Evolutionary conservation across 2,888 invertebrate genomes (phyloP), one percentile per base, ranked within the genome.

Genomic region (Chromoteleia sp.): DNA sequence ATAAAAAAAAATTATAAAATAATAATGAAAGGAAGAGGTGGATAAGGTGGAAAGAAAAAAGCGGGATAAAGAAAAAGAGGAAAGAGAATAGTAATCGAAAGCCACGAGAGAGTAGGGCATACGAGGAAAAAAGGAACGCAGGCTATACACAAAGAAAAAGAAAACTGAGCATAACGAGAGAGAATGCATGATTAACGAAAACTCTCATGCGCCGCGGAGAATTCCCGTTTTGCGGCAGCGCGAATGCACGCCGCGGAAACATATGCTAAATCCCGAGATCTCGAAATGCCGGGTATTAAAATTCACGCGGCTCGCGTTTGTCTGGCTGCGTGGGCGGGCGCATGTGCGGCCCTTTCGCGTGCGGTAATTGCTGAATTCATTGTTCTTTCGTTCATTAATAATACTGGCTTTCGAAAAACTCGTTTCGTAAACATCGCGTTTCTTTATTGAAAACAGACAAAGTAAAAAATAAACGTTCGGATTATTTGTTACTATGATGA

Each of bases 131-230:
- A 82, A 82, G 74, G 77, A 48, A 63, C 77, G 68, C 36, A 59
- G 61, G 52, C 81, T 68, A 68, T 81, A 70, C 67, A 70, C 36
- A 58, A 52, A 73, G 68, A 61, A 74, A 74, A 68, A 50, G 70
- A 65, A 81, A 70, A 75, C 74, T 58, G 59, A 61, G 70, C 71
- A 78, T 78, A 71, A 59, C 68, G 78, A 68, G 45, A 54, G 71
- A 59, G 74, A 71, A 82, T 79, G 76, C 78, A 76, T 82, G 79
- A 82, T 79, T 82, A 82, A 82, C 82, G 82, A 82, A 82, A 82
- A 82, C 68, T 78, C 75, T 71, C 75, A 65, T 74, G 82, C 59
- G 52, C 73, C 43, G 67, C n/a, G 50, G 65, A 65, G 71, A 78
- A 71, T 78, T 71, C 50, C 43, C 30, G 41, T 63, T 63, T 45